Evolutionary conservation across 2,797 vertebrate genomes (phyloP).

Genomic region (Sebastes iracundus): DNA sequence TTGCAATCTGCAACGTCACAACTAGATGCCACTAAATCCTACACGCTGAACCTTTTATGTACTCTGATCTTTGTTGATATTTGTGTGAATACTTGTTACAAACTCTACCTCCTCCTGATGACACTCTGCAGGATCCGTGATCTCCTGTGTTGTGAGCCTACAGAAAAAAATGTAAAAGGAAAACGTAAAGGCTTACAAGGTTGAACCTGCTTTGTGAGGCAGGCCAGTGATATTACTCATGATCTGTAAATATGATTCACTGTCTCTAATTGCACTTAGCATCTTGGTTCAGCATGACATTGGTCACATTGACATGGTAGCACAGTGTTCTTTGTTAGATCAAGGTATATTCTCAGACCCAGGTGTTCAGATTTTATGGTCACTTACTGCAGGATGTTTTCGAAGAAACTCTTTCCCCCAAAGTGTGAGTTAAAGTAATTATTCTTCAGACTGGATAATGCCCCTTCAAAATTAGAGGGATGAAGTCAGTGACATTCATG

Average conservation of each 20-base stretch:
- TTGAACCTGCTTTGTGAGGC: not conserved
- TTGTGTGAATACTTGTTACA: not conserved
- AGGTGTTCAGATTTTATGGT: not conserved
- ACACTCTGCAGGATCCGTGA: not conserved
- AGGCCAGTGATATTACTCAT: not conserved
- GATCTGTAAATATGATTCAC: not conserved
- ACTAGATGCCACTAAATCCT: not conserved
- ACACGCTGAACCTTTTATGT: not conserved
- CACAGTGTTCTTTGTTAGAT: not conserved
- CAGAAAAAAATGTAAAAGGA: not conserved
- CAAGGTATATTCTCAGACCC: not conserved
- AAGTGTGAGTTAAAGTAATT: not conserved
- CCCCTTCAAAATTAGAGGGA: not conserved
- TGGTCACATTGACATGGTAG: not conserved
- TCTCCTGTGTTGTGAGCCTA: not conserved
- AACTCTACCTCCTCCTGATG: not conserved
- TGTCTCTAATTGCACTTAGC: not conserved
- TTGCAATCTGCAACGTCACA: not conserved
- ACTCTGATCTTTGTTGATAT: not conserved
- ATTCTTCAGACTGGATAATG: not conserved
- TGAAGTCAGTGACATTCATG: not conserved
- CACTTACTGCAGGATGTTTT: not conserved
- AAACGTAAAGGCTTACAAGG: not conserved
- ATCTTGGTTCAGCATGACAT: not conserved
- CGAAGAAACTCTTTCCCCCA: not conserved